phyloP scores from a whole-genome alignment of 2,888 invertebrate genomes.

The Crossocerus cetratus region DNA sequence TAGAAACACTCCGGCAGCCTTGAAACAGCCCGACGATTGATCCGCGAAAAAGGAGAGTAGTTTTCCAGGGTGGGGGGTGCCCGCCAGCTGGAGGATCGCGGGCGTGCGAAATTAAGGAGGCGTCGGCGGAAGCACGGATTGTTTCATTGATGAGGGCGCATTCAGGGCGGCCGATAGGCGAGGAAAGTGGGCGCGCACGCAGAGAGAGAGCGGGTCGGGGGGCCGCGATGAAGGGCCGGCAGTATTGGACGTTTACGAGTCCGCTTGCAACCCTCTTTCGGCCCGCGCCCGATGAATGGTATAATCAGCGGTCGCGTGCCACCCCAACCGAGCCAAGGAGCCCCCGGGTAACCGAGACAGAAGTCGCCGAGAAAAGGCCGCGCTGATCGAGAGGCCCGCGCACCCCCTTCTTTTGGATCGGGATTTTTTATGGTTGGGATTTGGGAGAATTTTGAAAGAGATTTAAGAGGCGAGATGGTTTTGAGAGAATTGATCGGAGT shows the following conservation, averaged over 20 bases:
- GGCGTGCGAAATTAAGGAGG: constrained; percentile 48
- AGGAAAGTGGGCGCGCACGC: constrained; percentile 33
- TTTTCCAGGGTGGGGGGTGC: not conserved
- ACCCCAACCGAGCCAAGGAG: constrained; percentile 49
- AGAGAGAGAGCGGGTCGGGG: constrained; percentile 13
- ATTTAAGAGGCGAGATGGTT: no score
- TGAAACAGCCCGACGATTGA: constrained; percentile 34
- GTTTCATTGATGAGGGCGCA: constrained; percentile 75
- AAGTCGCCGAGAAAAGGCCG: constrained; percentile 36
- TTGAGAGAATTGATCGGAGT: no score
- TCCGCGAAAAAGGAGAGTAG: constrained; percentile 21
- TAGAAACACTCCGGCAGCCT: not conserved
- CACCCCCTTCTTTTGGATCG: no score
- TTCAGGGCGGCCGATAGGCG: constrained; percentile 57
- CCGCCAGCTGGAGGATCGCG: not conserved
- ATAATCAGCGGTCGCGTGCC: constrained; percentile 77
- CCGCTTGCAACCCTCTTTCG: constrained; percentile 71
- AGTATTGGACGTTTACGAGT: constrained; percentile 70
- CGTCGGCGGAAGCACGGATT: constrained; percentile 63
- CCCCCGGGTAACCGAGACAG: constrained; percentile 26
- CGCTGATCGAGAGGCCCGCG: not conserved
- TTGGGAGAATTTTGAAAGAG: no score
- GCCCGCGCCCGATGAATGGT: constrained; percentile 73
- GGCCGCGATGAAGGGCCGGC: constrained; percentile 18
- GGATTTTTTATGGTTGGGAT: no score